Percentiles rank a stretch among this genome's conserved stretches.
These are phyloP conservation scores for Auanema sp. DNA, from an alignment of 2,888 invertebrate genomes.

Conservation along the genomic window DNA sequence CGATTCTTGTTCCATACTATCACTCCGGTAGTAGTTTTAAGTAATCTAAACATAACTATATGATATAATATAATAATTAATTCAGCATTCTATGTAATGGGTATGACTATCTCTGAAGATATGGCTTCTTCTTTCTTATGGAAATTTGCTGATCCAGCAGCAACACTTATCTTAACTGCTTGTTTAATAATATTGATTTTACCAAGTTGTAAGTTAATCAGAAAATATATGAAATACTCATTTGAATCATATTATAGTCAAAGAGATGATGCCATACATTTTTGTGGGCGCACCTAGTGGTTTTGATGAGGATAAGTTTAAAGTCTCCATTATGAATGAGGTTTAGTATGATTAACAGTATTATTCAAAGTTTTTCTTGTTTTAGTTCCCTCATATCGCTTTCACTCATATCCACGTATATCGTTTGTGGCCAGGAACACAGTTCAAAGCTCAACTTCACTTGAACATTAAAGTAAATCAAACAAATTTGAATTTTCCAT, in stretches of 20 bases:
- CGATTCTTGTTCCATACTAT: constrained; percentile 11
- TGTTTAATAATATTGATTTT: constrained; percentile 10
- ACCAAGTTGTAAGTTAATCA: constrained; percentile 13
- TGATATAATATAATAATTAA: neutral
- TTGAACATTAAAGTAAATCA: constrained; percentile 18
- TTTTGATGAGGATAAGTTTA: constrained; percentile 15
- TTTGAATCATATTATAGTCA: constrained; percentile 13
- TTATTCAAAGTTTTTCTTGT: neutral
- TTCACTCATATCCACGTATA: constrained; percentile 21
- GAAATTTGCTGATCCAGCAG: constrained; percentile 13
- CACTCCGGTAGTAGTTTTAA: constrained; percentile 6
- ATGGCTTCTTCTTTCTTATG: constrained; percentile 1
- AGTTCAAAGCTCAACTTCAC: constrained; percentile 16
- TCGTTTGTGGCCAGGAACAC: constrained; percentile 20
- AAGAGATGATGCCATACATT: constrained; percentile 14
- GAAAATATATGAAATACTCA: neutral
- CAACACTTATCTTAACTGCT: constrained; percentile 5
- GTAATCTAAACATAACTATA: neutral
- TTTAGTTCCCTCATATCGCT: constrained; percentile 17
- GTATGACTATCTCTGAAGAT: neutral
- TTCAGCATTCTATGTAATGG: neutral
- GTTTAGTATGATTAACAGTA: neutral
- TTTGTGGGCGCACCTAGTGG: constrained; percentile 17
- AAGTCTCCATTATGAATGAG: constrained; percentile 1
- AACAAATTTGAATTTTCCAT: neutral